Evolutionary conservation across 2,113 vertebrate genomes (phyloP).

Genomic region (Buteo buteo): DNA sequence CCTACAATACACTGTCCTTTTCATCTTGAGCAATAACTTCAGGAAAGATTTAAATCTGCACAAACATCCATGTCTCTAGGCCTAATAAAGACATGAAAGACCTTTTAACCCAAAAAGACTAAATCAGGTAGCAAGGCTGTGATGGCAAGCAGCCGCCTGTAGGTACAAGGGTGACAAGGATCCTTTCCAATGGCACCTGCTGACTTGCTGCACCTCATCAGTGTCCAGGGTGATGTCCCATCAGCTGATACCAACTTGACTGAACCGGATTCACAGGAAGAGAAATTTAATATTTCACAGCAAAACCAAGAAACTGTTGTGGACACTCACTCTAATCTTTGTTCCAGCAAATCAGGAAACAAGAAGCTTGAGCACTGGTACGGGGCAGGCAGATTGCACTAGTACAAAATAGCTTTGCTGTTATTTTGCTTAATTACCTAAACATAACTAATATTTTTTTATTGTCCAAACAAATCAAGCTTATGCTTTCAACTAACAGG

Average conservation of each 20-base stretch:
- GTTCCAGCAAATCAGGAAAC: background rate
- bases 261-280: background rate
- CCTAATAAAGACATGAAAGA: background rate
- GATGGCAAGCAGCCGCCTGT: background rate
- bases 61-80: background rate
- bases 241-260: background rate
- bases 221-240: background rate
- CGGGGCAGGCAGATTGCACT: background rate
- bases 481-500: background rate
- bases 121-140: background rate
- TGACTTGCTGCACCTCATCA: background rate
- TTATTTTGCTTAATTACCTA: conserved; percentile 31
- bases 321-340: background rate
- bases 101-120: background rate
- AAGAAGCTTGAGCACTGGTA: background rate
- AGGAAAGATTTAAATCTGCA: background rate
- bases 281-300: background rate
- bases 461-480: background rate
- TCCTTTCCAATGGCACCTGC: background rate
- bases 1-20: background rate
- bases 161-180: background rate
- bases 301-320: background rate
- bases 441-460: background rate
- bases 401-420: background rate
- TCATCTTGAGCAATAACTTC: background rate